phyloP scores from a whole-genome alignment of 2,797 vertebrate species.

The Lepilemur septentrionalis region DNA sequence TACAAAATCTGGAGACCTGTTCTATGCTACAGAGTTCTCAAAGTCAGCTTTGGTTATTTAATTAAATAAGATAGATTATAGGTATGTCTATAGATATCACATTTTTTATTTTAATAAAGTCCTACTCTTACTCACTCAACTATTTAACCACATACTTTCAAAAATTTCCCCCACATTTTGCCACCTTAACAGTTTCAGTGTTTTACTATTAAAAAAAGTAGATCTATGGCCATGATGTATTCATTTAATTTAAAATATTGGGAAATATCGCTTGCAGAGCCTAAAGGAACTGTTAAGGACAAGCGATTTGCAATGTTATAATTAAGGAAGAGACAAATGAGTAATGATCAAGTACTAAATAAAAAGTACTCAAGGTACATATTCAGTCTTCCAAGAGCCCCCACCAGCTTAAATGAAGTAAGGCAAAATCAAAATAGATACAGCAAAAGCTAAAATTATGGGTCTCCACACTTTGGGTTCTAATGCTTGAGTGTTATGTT shows the following conservation, averaged over 20 bases:
- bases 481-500: neutral
- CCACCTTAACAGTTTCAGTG: neutral
- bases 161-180: neutral
- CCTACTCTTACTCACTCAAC: neutral
- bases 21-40: neutral
- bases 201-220: neutral
- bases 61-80: neutral
- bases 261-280: neutral
- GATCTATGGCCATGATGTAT: neutral
- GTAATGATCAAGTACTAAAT: neutral
- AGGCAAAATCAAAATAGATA: constrained; percentile 8
- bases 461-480: neutral
- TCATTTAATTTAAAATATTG: constrained; percentile 21
- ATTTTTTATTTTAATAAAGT: neutral
- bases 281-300: neutral
- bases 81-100: neutral
- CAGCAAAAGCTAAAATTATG: neutral
- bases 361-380: neutral
- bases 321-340: neutral
- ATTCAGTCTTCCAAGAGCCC: neutral
- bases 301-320: constrained; percentile 21
- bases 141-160: neutral
- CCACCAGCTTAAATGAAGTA: neutral
- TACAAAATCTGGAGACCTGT: neutral
- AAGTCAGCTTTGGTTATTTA: neutral